Evolutionary conservation across 2,113 vertebrate genomes (phyloP), one percentile per base, ranked within the genome.

Genomic region (Rhegmatorhina hoffmannsi): DNA sequence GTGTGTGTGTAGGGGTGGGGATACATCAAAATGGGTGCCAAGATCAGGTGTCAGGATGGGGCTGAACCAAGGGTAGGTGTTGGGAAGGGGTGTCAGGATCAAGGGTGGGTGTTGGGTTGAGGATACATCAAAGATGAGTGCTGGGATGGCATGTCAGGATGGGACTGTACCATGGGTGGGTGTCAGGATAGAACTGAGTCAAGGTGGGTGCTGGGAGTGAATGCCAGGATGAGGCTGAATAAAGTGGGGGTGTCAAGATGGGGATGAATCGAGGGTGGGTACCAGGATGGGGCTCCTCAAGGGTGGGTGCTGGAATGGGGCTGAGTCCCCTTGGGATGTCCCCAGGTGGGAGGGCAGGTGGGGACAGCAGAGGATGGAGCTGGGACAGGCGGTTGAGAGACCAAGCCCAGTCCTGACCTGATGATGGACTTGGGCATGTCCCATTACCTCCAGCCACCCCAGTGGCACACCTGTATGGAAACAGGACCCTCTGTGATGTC

Each of bases 1-100:
- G 47, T 10, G 10, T 49, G 49, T 13, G 49, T 49, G 13, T 25
- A 24, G n/a, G 56, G 56, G 10, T 59, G 56, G n/a, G n/a, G 19
- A 6, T 59, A 9, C 9, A 36, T 64, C 38, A 31, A 31, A 14
- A 14, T 26, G 21, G 0, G 0, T 75, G 43, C 60, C 40, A 25
- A 16, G 44, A 53, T 53, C 10, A 24, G 19, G 16, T 25, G 34
- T 18, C 56, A 31, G 17, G 17, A 26, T 43, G 96, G 58, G 98
- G 99, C 47, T 99, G 99, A 97, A 8, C 49, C 94, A 95, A 95
- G 97, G 98, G 98, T 83, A 66, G 15, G 16, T 56, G 34, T 28
- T 34, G 18, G 55, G 53, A 20, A 17, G n/a, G 34, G 23, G 17
- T 6, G 7, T 13, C 47, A 49, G 26, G 72, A 33, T 49, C 47